These are phyloP conservation scores for Hermaeophaga mercurialis DNA, from an alignment of 2,888 invertebrate genomes.

Conservation along the genomic window DNA sequence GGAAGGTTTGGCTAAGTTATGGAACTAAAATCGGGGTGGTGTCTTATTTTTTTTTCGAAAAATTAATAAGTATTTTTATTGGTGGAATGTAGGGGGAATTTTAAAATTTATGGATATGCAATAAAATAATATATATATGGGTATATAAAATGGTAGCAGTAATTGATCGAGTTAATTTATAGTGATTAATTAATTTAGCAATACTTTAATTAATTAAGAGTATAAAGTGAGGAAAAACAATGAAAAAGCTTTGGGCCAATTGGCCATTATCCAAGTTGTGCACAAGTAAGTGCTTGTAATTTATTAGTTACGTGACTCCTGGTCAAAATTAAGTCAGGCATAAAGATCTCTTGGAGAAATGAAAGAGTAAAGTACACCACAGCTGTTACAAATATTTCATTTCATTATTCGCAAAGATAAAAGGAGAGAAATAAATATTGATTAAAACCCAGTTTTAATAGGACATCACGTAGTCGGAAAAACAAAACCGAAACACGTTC, in stretches of 20 bases:
- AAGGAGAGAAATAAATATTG: conserved; percentile 27
- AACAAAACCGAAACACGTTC: conserved; percentile 20
- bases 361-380: conserved; percentile 16
- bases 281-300: conserved; percentile 9
- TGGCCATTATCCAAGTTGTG: conserved; percentile 18
- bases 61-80: no score
- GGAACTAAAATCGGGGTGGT: no score
- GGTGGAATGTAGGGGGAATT: no score
- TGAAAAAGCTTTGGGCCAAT: background rate
- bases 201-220: no score
- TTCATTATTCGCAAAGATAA: conserved; percentile 20
- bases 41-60: no score
- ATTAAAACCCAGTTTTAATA: conserved; percentile 29
- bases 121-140: no score
- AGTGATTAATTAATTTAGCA: no score
- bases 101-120: no score
- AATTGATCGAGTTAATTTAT: no score
- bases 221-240: background rate
- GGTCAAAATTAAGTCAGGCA: conserved; percentile 15
- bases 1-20: no score
- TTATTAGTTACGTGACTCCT: conserved; percentile 19
- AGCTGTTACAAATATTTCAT: conserved; percentile 23
- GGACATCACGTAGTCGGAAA: conserved; percentile 20
- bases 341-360: conserved; percentile 17
- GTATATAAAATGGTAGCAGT: no score